Evolutionary conservation across 2,113 vertebrate species (phyloP).

Genomic region (Macquaria ambigua): DNA sequence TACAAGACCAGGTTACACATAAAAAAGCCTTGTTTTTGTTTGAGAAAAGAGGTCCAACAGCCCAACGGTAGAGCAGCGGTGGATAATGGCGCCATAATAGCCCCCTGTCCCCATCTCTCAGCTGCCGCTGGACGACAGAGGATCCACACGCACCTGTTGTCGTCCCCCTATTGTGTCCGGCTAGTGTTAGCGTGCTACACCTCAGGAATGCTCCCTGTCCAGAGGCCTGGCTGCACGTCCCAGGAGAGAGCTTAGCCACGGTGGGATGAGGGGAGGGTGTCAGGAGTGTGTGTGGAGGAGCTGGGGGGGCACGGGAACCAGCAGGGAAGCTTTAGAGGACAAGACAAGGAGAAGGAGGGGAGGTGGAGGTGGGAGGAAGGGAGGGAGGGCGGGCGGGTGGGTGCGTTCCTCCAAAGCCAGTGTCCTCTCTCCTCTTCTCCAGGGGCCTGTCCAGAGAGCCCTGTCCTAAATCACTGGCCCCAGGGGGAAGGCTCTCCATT

Average conservation of each 20-base stretch:
- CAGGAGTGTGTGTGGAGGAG: conserved; percentile 28
- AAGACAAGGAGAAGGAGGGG: conserved; percentile 55
- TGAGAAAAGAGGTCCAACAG: conserved; percentile 60
- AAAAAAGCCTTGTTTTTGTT: conserved; percentile 76
- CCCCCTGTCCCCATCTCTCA: conserved; percentile 75
- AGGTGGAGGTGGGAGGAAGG: conserved; percentile 41
- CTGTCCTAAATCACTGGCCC: conserved; percentile 81
- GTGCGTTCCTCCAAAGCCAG: conserved; percentile 71
- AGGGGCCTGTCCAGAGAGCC: conserved; percentile 81
- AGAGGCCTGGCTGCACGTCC: conserved; percentile 74
- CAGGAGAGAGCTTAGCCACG: conserved; percentile 77
- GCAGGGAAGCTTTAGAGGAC: conserved; percentile 71
- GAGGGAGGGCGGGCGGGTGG: conserved; percentile 29
- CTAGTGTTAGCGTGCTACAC: conserved; percentile 66
- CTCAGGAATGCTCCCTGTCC: conserved; percentile 76
- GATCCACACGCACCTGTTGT: conserved; percentile 82
- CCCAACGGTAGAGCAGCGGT: conserved; percentile 59
- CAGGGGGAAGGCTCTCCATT: conserved; percentile 79
- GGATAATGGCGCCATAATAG: conserved; percentile 74
- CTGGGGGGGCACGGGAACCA: conserved; percentile 33
- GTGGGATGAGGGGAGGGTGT: conserved; percentile 53
- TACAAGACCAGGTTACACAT: conserved; percentile 80
- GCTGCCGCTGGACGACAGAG: conserved; percentile 78
- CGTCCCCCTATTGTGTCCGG: conserved; percentile 72
- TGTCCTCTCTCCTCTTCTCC: conserved; percentile 79